Conservation (phyloP, 2,113 vertebrate species). For the Hemicordylus capensis region DNA sequence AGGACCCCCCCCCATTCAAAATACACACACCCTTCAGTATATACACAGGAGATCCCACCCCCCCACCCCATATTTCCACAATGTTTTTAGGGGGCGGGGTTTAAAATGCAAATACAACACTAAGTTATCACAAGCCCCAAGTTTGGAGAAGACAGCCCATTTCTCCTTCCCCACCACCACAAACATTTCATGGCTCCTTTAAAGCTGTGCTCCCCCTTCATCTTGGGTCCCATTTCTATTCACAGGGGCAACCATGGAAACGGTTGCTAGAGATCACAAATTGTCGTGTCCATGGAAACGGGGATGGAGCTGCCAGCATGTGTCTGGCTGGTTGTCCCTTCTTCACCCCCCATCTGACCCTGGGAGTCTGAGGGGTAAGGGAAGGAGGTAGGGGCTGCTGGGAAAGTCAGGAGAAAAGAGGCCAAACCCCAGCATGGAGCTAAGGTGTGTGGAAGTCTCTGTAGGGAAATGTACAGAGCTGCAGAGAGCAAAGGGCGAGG, state of each 20-base stretch:
- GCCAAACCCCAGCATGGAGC: background rate
- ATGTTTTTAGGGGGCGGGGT: background rate
- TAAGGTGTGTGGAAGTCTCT: background rate
- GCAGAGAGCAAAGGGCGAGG: background rate
- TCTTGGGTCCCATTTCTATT: slow-evolving; percentile 29
- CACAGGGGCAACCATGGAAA: slow-evolving; percentile 52
- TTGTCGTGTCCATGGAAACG: slow-evolving; percentile 48
- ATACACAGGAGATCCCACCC: background rate
- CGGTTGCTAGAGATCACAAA: slow-evolving; percentile 50
- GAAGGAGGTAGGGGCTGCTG: background rate
- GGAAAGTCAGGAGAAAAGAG: background rate
- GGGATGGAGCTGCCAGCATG: slow-evolving; percentile 23
- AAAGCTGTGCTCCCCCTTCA: slow-evolving; percentile 13
- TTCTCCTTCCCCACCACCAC: background rate
- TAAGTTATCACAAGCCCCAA: background rate
- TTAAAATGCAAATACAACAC: background rate
- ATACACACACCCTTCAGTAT: background rate
- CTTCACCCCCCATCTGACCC: slow-evolving; percentile 18
- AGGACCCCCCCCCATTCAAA: too few species aligned
- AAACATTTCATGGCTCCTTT: background rate
- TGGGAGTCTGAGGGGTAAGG: background rate
- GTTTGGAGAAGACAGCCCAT: background rate
- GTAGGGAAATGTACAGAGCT: background rate
- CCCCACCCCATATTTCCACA: too few species aligned
- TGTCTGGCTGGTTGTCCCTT: slow-evolving; percentile 21